Conservation (phyloP, 2,797 vertebrate genomes). For the Triplophysa bombifrons region DNA sequence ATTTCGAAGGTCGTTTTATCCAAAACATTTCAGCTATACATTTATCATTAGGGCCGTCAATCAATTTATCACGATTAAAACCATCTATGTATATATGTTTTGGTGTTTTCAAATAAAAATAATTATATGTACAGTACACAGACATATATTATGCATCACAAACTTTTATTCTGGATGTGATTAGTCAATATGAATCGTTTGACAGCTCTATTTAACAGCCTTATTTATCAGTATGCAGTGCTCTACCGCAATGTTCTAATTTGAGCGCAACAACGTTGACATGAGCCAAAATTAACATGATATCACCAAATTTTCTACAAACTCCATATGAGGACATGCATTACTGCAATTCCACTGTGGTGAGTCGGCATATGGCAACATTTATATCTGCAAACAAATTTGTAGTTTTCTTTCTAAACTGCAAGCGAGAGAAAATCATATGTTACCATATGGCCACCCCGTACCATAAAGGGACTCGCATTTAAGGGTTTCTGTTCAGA, state of each 20-base stretch:
- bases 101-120: too few relatives aligned
- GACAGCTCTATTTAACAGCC: too few relatives aligned
- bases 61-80: too few relatives aligned
- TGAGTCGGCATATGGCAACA: neutral
- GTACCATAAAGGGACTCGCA: neutral
- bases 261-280: neutral
- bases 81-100: too few relatives aligned
- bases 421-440: neutral
- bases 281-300: neutral
- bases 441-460: constrained; percentile 5
- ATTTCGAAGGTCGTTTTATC: neutral
- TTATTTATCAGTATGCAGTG: too few relatives aligned
- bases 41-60: neutral
- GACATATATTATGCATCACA: too few relatives aligned
- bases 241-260: too few relatives aligned
- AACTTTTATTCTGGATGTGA: too few relatives aligned
- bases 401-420: neutral
- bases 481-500: constrained; percentile 62
- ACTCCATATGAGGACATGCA: neutral
- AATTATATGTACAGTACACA: too few relatives aligned
- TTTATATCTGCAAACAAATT: neutral
- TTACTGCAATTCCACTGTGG: neutral
- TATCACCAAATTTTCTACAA: too few relatives aligned
- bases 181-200: too few relatives aligned
- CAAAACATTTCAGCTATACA: neutral